Evolutionary conservation across 2,797 vertebrate genomes (phyloP), one percentile per base, ranked within the genome.

Genomic region (Oreonectes daqikongensis): DNA sequence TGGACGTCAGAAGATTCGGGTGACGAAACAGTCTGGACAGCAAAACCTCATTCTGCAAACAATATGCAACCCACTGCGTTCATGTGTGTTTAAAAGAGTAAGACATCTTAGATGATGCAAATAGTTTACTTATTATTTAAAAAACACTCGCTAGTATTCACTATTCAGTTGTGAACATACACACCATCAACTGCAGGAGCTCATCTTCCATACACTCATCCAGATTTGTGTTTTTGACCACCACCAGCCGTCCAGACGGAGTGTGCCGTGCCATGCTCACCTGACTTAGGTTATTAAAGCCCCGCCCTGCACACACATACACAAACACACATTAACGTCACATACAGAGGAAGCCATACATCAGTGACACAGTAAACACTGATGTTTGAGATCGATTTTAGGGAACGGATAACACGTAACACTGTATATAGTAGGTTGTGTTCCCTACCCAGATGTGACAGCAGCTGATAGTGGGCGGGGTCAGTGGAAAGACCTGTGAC

Each of bases 151-250:
- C 30, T 6, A 6, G 1, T 5, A 32, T 32, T 35, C 2, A 10
- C 40, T 42, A 14, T 42, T 14, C 40, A 15, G 40, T 3, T 14
- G 40, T 42, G 10, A 15, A 42, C 3, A 10, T 12, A 72, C 35
- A 90, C 90, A 99, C 97, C 94, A 98, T 94, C 61, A 99, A 93
- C 83, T 95, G 94, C 88, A 94, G 92, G 79, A 99, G 88, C 83
- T 95, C 95, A 68, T 99, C 97, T 85, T 98, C 96, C 0, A 94
- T 95, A 88, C 96, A 98, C 82, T 93, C 93, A 69, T 99, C 97
- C 87, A 99, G 89, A 87, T 99, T 95, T 85, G 97, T 98, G 80
- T 95, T 95, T 88, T 95, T 97, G 77, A 96, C 83, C 0, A 95
- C 96, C 83, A 98, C 95, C 86, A 94, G 91, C 50, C 89, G 93